Evolutionary conservation across 2,113 vertebrate genomes (phyloP).

Genomic region (Triplophysa tibetana): DNA sequence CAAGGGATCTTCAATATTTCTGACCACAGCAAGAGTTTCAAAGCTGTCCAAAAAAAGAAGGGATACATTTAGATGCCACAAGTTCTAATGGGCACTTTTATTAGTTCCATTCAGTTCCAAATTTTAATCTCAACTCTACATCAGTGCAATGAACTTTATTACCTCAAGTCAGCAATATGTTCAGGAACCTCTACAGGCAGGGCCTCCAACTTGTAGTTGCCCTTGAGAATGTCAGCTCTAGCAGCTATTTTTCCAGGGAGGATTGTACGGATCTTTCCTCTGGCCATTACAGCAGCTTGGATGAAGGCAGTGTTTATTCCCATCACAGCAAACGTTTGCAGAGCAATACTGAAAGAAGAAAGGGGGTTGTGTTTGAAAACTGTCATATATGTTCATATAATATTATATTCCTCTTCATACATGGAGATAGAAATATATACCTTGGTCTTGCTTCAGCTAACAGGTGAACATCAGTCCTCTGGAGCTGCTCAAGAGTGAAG

Average conservation of each 20-base stretch:
- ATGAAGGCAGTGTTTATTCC: slow-evolving; percentile 79
- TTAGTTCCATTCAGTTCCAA: no score
- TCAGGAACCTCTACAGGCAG: slow-evolving; percentile 70
- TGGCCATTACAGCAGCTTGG: slow-evolving; percentile 73
- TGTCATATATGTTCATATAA: neutral
- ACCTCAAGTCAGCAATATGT: slow-evolving; percentile 70
- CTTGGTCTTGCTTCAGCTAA: slow-evolving; percentile 69
- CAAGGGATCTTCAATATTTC: slow-evolving; percentile 72
- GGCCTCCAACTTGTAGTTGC: slow-evolving; percentile 74
- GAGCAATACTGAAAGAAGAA: slow-evolving; percentile 64
- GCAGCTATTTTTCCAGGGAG: slow-evolving; percentile 69
- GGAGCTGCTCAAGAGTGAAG: slow-evolving; percentile 57
- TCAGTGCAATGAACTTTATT: slow-evolving; percentile 46
- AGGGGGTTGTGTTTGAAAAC: neutral
- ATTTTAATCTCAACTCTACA: no score
- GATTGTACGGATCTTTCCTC: slow-evolving; percentile 61
- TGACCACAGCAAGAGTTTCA: slow-evolving; percentile 74
- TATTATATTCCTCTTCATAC: neutral
- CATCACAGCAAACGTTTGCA: slow-evolving; percentile 74
- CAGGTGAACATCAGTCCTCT: slow-evolving; percentile 63
- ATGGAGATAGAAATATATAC: slow-evolving; percentile 45
- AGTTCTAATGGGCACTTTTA: no score
- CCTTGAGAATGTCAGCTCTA: slow-evolving; percentile 71
- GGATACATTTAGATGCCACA: no score
- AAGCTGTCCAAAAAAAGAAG: slow-evolving; percentile 67